Percentiles rank a stretch among this genome's conserved stretches.
phyloP scores from a whole-genome alignment of 2,797 vertebrate species.

The Clarias platycephalus region DNA sequence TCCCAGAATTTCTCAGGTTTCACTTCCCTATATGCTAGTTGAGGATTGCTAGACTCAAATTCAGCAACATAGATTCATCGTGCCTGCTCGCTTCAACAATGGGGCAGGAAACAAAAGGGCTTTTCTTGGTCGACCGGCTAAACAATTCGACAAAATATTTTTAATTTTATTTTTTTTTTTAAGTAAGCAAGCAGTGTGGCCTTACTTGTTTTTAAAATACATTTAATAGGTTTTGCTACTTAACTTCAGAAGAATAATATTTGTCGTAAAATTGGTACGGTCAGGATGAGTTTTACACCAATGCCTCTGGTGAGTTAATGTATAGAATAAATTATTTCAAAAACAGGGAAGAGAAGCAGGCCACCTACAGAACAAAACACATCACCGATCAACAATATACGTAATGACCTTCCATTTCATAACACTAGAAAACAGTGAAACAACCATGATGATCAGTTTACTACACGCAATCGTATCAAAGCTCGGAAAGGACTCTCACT shows the following conservation, averaged over 20 bases:
- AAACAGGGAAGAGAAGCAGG: background rate
- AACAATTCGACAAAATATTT: background rate
- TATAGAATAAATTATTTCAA: background rate
- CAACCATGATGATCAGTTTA: background rate
- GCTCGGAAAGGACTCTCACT: background rate
- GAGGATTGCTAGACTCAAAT: background rate
- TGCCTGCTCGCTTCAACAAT: background rate
- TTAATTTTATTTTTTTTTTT: too few species aligned
- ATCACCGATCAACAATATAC: background rate
- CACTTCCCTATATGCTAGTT: background rate
- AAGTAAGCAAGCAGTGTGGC: background rate
- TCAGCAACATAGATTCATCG: too few species aligned
- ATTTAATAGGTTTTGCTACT: background rate
- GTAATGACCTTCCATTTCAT: background rate
- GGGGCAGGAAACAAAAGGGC: background rate
- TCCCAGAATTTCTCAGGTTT: background rate
- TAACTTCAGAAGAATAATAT: background rate
- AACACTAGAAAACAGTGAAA: background rate
- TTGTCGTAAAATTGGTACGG: background rate
- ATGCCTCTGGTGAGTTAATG: constrained; percentile 6
- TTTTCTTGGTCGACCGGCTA: background rate
- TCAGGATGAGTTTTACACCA: background rate
- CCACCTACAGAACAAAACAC: background rate
- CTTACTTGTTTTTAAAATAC: background rate
- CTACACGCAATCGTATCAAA: background rate